Conservation (phyloP, 2,888 invertebrate genomes). For the Oscheius sp. region DNA sequence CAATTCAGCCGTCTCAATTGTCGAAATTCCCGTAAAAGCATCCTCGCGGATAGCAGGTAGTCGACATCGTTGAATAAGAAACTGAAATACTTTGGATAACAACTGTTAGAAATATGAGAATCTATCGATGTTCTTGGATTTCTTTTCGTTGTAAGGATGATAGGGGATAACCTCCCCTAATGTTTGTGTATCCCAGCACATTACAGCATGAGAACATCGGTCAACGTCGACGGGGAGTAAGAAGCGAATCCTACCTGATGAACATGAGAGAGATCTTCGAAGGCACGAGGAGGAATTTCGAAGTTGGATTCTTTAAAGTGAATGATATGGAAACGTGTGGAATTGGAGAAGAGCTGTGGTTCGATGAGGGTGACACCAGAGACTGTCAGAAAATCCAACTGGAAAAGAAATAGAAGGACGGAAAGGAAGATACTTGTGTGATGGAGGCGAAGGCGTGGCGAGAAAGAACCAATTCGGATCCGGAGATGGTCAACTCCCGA, state of each 20-base stretch:
- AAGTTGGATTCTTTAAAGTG: slow-evolving; percentile 46
- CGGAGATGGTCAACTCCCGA: slow-evolving; percentile 46
- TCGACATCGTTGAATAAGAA: slow-evolving; percentile 46
- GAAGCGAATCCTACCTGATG: slow-evolving; percentile 25
- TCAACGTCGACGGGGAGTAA: slow-evolving; percentile 15
- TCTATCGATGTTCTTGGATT: no score
- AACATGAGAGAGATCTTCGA: slow-evolving; percentile 33
- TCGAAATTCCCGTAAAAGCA: slow-evolving; percentile 48
- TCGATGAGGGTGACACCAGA: slow-evolving; percentile 45
- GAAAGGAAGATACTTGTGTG: slow-evolving; percentile 35
- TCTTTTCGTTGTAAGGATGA: no score
- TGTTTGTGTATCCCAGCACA: neutral
- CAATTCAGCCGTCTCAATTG: slow-evolving; percentile 51
- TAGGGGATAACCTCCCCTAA: no score
- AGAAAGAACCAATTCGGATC: slow-evolving; percentile 42
- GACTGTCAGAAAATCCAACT: slow-evolving; percentile 50
- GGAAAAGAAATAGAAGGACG: slow-evolving; percentile 5
- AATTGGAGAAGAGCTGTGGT: slow-evolving; percentile 51
- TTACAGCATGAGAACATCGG: slow-evolving; percentile 30
- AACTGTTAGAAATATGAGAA: neutral
- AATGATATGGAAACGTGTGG: slow-evolving; percentile 47
- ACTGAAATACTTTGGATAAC: slow-evolving; percentile 35
- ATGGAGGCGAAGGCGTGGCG: slow-evolving; percentile 46
- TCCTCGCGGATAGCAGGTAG: slow-evolving; percentile 46
- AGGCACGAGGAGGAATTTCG: slow-evolving; percentile 43